phyloP scores from a whole-genome alignment of 2,113 vertebrate species.

The Mystacornis crossleyi region DNA sequence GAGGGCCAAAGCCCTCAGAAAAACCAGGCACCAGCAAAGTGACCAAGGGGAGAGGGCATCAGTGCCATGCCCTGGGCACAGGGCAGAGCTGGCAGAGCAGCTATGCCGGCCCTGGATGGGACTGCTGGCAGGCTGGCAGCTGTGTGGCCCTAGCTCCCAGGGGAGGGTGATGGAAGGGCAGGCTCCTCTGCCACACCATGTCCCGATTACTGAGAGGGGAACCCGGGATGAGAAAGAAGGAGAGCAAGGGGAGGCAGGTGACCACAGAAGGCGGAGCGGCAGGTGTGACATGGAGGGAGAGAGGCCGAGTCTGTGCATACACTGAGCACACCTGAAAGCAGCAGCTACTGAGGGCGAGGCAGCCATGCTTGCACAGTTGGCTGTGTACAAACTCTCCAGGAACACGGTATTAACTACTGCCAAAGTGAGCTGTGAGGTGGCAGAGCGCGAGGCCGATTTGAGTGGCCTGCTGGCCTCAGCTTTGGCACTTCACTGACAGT shows the following conservation, averaged over 20 bases:
- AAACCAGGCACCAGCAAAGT: rapidly evolving
- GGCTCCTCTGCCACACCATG: rapidly evolving
- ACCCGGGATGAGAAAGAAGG: too few relatives aligned
- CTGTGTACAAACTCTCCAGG: rapidly evolving
- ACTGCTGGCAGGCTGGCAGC: too few relatives aligned
- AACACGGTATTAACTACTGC: background rate
- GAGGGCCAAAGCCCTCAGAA: background rate
- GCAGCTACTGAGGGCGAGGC: background rate
- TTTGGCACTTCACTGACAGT: background rate
- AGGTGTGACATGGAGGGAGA: background rate
- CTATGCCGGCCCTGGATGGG: rapidly evolving
- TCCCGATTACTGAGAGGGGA: rapidly evolving
- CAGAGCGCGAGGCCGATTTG: rapidly evolving
- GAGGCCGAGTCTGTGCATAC: rapidly evolving
- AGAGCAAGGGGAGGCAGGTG: background rate
- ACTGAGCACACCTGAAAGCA: background rate
- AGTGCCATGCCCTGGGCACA: background rate
- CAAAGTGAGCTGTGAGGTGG: background rate
- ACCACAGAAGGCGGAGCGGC: rapidly evolving
- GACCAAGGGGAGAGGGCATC: rapidly evolving
- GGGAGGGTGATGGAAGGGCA: too few relatives aligned
- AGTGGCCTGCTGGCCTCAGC: background rate
- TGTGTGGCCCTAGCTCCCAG: rapidly evolving
- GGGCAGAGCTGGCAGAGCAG: rapidly evolving
- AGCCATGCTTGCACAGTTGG: background rate